Evolutionary conservation across 1,140 invertebrate genomes (phyloP).

Genomic region (Delia radicum): DNA sequence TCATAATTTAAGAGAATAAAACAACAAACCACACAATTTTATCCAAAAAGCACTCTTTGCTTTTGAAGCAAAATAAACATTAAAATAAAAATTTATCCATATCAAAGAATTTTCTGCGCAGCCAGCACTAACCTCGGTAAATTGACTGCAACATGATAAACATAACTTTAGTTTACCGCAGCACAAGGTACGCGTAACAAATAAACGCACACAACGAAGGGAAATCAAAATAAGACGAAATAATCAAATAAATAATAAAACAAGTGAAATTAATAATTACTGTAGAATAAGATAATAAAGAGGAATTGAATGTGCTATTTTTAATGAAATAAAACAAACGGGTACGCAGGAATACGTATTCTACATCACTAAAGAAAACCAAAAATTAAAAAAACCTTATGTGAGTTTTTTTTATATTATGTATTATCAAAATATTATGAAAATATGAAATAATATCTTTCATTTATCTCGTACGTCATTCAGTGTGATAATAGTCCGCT

Average conservation of each 20-base stretch:
- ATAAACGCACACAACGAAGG: neutral
- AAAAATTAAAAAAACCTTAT: neutral
- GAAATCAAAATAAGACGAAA: neutral
- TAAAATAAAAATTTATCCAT: neutral
- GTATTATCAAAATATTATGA: too few relatives aligned
- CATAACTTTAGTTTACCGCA: conserved; percentile 20
- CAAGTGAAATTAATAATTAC: neutral
- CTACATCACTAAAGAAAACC: neutral
- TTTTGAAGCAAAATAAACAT: neutral
- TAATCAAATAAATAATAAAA: neutral
- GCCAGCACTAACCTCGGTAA: conserved; percentile 2
- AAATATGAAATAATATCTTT: too few relatives aligned
- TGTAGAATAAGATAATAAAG: neutral
- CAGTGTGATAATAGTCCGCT: too few relatives aligned
- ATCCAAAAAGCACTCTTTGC: neutral
- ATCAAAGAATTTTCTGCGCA: neutral
- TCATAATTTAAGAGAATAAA: neutral
- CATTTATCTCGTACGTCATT: too few relatives aligned
- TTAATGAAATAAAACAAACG: neutral
- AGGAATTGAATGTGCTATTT: neutral
- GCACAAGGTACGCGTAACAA: conserved; percentile 17
- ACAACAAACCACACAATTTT: neutral
- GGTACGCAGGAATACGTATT: conserved; percentile 18
- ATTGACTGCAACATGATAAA: conserved; percentile 12
- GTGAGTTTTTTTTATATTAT: too few relatives aligned